Conservation (phyloP, 2,888 invertebrate genomes). For the Macrophya alboannulata region DNA sequence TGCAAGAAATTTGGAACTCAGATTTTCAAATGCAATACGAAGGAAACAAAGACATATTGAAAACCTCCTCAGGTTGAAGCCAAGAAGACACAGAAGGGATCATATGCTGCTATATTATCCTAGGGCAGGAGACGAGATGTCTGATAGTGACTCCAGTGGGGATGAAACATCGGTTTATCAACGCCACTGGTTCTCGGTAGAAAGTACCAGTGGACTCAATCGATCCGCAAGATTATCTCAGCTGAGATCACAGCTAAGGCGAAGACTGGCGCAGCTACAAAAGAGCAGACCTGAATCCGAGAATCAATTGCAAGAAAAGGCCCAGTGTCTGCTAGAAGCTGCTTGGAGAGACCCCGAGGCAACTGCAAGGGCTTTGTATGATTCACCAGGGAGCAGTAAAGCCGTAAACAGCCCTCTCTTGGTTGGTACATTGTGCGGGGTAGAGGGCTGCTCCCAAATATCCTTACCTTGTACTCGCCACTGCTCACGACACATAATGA, state of each 20-base stretch:
- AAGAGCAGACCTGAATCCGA: conserved; percentile 73
- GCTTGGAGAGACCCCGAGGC: conserved; percentile 72
- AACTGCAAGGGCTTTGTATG: conserved; percentile 60
- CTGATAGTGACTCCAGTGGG: conserved; percentile 80
- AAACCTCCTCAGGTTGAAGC: conserved; percentile 68
- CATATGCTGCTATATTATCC: conserved; percentile 78
- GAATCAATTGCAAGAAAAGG: conserved; percentile 66
- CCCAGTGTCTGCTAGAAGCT: conserved; percentile 71
- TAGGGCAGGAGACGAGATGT: conserved; percentile 78
- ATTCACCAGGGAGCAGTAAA: conserved; percentile 65
- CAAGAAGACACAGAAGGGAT: conserved; percentile 72
- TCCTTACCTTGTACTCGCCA: conserved; percentile 91
- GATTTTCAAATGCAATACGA: conserved; percentile 65
- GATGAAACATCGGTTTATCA: conserved; percentile 78
- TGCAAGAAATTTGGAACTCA: conserved; percentile 66
- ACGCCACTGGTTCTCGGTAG: conserved; percentile 79
- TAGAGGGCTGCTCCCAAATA: conserved; percentile 77
- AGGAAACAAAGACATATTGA: conserved; percentile 68
- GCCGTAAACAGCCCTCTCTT: conserved; percentile 70
- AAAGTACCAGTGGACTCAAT: conserved; percentile 69
- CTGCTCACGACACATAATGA: conserved; percentile 92
- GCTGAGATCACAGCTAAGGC: conserved; percentile 79
- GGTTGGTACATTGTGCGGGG: conserved; percentile 74
- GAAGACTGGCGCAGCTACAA: conserved; percentile 80
- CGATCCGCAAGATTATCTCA: conserved; percentile 76